Percentiles rank a stretch among this genome's conserved stretches.
Conservation (phyloP, 1,140 invertebrate genomes). For the Diorhabda carinulata region DNA sequence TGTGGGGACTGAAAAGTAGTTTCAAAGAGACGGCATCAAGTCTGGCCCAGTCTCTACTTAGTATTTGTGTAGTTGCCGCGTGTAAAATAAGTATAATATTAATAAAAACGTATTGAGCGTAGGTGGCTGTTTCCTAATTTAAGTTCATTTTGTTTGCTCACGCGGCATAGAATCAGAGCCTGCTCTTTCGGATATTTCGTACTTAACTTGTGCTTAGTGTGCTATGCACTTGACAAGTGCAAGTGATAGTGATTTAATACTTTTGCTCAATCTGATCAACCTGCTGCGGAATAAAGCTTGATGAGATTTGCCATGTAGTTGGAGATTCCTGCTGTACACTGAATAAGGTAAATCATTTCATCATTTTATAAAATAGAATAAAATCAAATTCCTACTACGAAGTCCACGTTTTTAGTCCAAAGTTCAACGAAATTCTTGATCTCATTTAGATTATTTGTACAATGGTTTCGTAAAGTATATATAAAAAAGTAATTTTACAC, state of each 20-base stretch:
- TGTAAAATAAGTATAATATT: conserved; percentile 16
- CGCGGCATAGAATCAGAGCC: conserved; percentile 5
- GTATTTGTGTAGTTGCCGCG: conserved; percentile 8
- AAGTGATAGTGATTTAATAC: conserved; percentile 10
- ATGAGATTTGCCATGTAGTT: conserved; percentile 11
- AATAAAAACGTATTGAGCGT: conserved; percentile 20
- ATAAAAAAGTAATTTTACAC: no score
- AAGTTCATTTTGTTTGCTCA: conserved; percentile 21
- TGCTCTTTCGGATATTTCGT: conserved; percentile 14
- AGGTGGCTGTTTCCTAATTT: conserved; percentile 22
- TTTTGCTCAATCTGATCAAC: conserved; percentile 5
- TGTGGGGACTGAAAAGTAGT: conserved; percentile 13
- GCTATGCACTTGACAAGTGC: conserved; percentile 20
- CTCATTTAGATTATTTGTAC: no score
- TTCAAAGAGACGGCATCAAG: conserved; percentile 13
- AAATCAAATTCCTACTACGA: no score
- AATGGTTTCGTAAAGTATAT: no score
- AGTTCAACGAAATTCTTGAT: no score
- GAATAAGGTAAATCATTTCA: no score
- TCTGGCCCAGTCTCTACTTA: conserved; percentile 15
- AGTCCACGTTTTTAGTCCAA: no score
- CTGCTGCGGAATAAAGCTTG: neutral
- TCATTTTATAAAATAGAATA: no score
- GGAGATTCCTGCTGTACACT: neutral
- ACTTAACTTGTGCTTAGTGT: conserved; percentile 12